Base-by-base conservation (phyloP, 2,113 vertebrate genomes). In the Periophthalmodon schlosseri region DNA sequence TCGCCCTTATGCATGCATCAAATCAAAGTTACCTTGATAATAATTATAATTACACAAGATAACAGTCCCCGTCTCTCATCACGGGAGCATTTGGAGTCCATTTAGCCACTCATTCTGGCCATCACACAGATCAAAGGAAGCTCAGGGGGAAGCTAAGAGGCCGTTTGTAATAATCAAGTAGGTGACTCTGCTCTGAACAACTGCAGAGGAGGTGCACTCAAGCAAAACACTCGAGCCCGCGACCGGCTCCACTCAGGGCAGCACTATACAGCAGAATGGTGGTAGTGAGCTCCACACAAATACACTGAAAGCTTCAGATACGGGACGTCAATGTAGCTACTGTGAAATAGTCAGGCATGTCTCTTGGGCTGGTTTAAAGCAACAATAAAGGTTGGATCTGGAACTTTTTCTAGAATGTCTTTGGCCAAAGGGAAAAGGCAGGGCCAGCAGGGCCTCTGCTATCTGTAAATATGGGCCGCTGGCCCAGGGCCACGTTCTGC, bases 201-300 rank as follows among this genome's bases (percentile, higher is more conserved):
- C 78, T 56, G 73, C 77, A 77, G 74, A 58, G 12, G 39, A 76
- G 76, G 77, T 75, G 79, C 79, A 81, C 77, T 86, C 78, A 34
- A 84, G 85, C 23, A 68, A 83, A 83, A 82, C 81, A 82, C 78
- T 81, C 80, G 68, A 84, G 75, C 80, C 58, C 11, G 39, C 39
- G 70, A 75, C 77, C 47, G 68, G 78, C 78, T 78, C 82, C 57
- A 28, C 82, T 70, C 47, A 15, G 47, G 15, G 47, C 14, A 15
- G 16, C 52, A 54, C 52, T 54, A n/a, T 9, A 54, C 5, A 20
- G 18, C 12, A 49, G 57, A 70, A 56, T n/a, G 65, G 33, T 28
- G 14, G 50, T 44, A 2, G 63, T 68, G 12, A 71, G 46, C 39
- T 36, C 18, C 54, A 69, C 6, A 16, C 46, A 24, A 52, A 52